Base-by-base conservation (phyloP, 2,888 invertebrate genomes). In the Erynnis tages region DNA sequence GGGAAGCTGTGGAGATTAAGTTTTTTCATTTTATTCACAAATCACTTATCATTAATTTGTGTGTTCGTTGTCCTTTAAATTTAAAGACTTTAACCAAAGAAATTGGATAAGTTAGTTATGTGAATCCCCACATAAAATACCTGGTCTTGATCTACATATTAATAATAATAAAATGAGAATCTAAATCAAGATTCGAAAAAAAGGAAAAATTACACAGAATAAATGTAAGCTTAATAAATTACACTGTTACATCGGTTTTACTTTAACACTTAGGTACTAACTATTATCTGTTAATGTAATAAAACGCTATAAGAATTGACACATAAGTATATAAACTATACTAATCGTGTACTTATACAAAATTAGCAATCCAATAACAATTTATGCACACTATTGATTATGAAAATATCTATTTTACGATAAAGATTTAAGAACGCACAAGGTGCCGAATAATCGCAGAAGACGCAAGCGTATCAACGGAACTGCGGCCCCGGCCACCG, bases 321-420 rank as follows among this genome's bases (percentile, higher is more conserved):
- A 90, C 90, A 90, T 89, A 90, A 90, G 90, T 90, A 90, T 90
- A 89, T 90, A 86, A 86, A 90, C 90, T 90, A 90, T 90, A 88
- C 90, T 89, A 90, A 80, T 88, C 82, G 88, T 89, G 89, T 88
- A 85, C 80, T 76, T 86, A 86, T 88, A 89, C 81, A 87, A 86
- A 86, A 87, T 83, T 83, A 81, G 88, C 87, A 84, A 87, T 87
- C 76, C 81, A 82, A 81, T 79, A 87, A 87, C 83, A 84, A 77
- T 84, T n/a, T n/a, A 87, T 79, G 85, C 84, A 75, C 79, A 79
- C 82, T 85, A 87, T 88, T 80, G 83, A 85, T 83, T 84, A 85
- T 80, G 80, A 83, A 86, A 83, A 85, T 84, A 85, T 82, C 83
- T 83, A 82, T 83, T 72, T 73, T 73, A 79, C 68, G 73, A 77